Percentiles rank a stretch among this genome's conserved stretches.
These are phyloP conservation scores for Erithacus rubecula DNA, from an alignment of 2,797 vertebrate species.

Conservation along the genomic window DNA sequence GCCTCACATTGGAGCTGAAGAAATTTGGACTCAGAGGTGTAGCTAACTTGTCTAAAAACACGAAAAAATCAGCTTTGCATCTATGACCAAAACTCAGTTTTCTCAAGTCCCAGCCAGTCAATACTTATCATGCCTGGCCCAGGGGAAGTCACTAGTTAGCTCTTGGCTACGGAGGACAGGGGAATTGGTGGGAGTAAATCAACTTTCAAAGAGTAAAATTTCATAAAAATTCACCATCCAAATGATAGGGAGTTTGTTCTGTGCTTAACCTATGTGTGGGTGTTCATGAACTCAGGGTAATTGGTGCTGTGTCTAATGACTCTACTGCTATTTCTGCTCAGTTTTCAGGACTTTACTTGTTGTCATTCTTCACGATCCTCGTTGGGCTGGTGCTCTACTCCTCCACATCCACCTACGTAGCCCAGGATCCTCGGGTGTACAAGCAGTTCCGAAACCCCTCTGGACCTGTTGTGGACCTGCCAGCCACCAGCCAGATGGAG, in stretches of 20 bases:
- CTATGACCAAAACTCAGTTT: background rate
- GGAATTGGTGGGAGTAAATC: background rate
- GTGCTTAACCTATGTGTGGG: background rate
- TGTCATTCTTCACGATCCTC: conserved; percentile 90
- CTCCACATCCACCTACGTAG: conserved; percentile 90
- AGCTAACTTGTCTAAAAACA: background rate
- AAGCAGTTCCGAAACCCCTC: conserved; percentile 92
- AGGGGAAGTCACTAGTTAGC: background rate
- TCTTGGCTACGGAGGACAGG: background rate
- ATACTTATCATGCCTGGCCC: background rate
- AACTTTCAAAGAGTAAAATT: background rate
- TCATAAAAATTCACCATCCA: background rate
- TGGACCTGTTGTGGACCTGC: conserved; percentile 78
- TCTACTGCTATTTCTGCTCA: conserved; percentile 64
- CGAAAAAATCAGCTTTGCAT: background rate
- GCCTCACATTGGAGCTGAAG: background rate
- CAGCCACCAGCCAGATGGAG: conserved; percentile 79
- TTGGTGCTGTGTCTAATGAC: background rate
- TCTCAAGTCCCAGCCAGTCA: background rate
- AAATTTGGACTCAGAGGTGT: background rate
- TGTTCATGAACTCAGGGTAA: background rate
- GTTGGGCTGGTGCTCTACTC: conserved; percentile 90
- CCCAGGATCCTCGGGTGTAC: conserved; percentile 93
- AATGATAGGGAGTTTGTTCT: background rate
- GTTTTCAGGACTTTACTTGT: conserved; percentile 94